Percentiles rank a stretch among this genome's conserved stretches.
Conservation (phyloP, 1,140 invertebrate species). For the Apis cerana region DNA sequence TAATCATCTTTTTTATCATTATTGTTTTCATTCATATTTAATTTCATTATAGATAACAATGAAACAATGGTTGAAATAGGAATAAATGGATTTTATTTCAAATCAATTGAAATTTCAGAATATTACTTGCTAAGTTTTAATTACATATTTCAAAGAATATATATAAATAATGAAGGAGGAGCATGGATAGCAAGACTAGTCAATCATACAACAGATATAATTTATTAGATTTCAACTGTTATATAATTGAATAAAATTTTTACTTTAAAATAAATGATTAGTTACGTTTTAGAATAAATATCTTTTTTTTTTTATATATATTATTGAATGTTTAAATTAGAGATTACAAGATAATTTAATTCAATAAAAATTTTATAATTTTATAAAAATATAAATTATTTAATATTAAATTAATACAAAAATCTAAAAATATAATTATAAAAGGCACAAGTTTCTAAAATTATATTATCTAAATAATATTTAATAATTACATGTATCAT, state of each 20-base stretch:
- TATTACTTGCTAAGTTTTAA: too few relatives aligned
- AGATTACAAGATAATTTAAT: neutral
- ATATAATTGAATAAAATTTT: neutral
- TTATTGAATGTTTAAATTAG: neutral
- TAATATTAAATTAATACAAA: neutral
- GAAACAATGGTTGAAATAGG: neutral
- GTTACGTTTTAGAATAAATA: neutral
- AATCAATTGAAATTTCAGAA: too few relatives aligned
- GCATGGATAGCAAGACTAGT: slow-evolving; percentile 80
- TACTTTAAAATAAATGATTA: neutral
- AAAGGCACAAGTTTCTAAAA: slow-evolving; percentile 19
- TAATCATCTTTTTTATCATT: neutral
- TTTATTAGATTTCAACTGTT: neutral
- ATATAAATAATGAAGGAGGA: slow-evolving; percentile 75
- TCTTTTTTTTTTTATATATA: neutral
- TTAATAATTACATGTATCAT: slow-evolving; percentile 29
- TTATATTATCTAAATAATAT: slow-evolving; percentile 18
- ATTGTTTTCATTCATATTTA: slow-evolving; percentile 58
- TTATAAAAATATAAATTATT: slow-evolving; percentile 4
- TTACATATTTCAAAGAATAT: slow-evolving; percentile 80
- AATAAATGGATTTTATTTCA: accelerated
- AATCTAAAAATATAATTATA: slow-evolving; percentile 5
- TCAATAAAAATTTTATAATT: neutral
- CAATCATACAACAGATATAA: slow-evolving; percentile 68
- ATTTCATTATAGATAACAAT: slow-evolving; percentile 70